Evolutionary conservation across 2,888 invertebrate species (phyloP).

Genomic region (Hypena proboscidalis): DNA sequence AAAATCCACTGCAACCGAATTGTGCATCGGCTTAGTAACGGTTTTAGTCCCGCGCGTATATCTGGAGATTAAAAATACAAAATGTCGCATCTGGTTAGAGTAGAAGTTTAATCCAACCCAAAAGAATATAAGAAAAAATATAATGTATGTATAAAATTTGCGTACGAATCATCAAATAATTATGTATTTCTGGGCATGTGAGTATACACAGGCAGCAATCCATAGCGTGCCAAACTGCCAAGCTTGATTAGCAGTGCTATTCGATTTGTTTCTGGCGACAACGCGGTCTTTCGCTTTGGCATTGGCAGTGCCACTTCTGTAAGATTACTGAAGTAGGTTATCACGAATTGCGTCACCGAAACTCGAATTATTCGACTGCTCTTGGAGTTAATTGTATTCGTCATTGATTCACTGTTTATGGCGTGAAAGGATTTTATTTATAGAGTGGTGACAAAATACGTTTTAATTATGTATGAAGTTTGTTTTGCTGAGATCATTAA

Average conservation of each 20-base stretch:
- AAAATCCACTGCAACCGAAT: too few relatives aligned
- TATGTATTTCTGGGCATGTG: neutral
- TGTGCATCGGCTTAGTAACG: too few relatives aligned
- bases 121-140: neutral
- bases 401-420: slow-evolving; percentile 9
- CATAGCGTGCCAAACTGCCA: slow-evolving; percentile 10
- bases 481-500: neutral
- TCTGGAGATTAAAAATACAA: too few relatives aligned
- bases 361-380: slow-evolving; percentile 1
- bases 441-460: neutral
- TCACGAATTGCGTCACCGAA: slow-evolving; percentile 8
- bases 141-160: too few relatives aligned
- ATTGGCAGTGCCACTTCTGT: slow-evolving; percentile 9
- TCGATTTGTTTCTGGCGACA: slow-evolving; percentile 13
- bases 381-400: slow-evolving; percentile 9
- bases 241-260: neutral
- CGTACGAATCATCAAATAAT: neutral
- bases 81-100: too few relatives aligned
- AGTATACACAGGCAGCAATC: slow-evolving; percentile 7
- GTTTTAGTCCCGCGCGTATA: too few relatives aligned
- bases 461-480: neutral
- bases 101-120: too few relatives aligned
- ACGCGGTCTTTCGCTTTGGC: slow-evolving; percentile 12
- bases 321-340: slow-evolving; percentile 17
- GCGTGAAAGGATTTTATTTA: slow-evolving; percentile 12